Percentiles rank a stretch among this genome's conserved stretches.
Evolutionary conservation across 2,888 invertebrate species (phyloP).

Genomic region (Torymus tubicola): DNA sequence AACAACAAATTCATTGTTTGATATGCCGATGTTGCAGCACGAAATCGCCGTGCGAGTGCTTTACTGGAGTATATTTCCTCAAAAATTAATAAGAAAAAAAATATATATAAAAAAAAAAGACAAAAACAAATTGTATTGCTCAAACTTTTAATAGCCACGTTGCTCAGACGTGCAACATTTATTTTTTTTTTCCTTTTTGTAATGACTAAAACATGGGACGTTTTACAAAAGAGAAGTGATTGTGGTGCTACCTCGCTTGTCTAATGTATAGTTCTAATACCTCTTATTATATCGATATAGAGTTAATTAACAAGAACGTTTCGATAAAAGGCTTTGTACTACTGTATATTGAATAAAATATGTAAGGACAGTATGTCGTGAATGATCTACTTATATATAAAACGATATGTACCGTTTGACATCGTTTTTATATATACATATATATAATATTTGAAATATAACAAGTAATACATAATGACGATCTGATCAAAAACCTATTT

Average conservation of each 20-base stretch:
- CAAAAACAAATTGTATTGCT: conserved; percentile 41
- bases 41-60: conserved; percentile 39
- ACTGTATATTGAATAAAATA: conserved; percentile 20
- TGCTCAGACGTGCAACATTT: conserved; percentile 38
- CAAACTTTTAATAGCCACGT: conserved; percentile 44
- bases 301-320: conserved; percentile 18
- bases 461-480: conserved; percentile 21
- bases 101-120: conserved; percentile 22
- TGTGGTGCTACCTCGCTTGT: conserved; percentile 55
- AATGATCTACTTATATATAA: conserved; percentile 25
- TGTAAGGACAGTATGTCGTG: conserved; percentile 11
- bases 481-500: conserved; percentile 11
- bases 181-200: conserved; percentile 53
- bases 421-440: conserved; percentile 41
- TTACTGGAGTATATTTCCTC: conserved; percentile 33
- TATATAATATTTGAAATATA: conserved; percentile 27
- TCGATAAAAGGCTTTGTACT: conserved; percentile 37
- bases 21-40: conserved; percentile 49
- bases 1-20: conserved; percentile 27
- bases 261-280: conserved; percentile 40
- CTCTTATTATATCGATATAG: conserved; percentile 31
- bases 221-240: conserved; percentile 50
- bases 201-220: conserved; percentile 44
- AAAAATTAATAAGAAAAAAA: conserved; percentile 22
- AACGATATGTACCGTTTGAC: conserved; percentile 36